A percentile compares a stretch with the other conserved stretches of the same genome.
Conservation (phyloP, 2,888 invertebrate genomes). For the Operophtera brumata region DNA sequence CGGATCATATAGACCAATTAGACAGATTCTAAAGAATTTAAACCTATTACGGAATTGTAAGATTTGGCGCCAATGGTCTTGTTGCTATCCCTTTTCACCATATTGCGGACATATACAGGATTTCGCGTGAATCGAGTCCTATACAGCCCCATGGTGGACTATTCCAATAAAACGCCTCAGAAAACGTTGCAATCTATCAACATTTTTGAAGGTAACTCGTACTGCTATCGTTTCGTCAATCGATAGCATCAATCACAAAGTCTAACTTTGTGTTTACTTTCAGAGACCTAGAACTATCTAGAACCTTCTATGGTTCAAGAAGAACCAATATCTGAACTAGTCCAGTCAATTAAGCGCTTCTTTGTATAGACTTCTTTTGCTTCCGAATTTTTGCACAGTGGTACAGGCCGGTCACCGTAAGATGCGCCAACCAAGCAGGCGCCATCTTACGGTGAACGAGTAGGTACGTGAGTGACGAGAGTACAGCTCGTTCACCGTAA, state of each 20-base stretch:
- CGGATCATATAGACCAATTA: background rate
- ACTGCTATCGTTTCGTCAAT: constrained; percentile 46
- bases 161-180: constrained; percentile 72
- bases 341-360: too few species aligned
- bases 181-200: constrained; percentile 76
- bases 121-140: constrained; percentile 50
- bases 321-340: too few species aligned
- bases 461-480: too few species aligned
- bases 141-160: constrained; percentile 56
- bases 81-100: constrained; percentile 37
- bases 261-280: background rate
- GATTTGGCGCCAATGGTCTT: constrained; percentile 16
- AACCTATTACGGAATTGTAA: background rate
- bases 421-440: too few species aligned
- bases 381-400: too few species aligned
- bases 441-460: too few species aligned
- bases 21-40: background rate
- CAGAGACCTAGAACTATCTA: background rate
- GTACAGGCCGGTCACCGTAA: too few species aligned
- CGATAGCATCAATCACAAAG: constrained; percentile 12
- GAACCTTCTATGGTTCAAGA: background rate
- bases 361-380: too few species aligned
- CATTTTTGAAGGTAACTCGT: constrained; percentile 77
- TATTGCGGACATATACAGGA: constrained; percentile 42
- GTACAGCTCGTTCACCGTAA: too few species aligned